Conservation (phyloP, 2,888 invertebrate genomes). For the Ctenicera cuprea region DNA sequence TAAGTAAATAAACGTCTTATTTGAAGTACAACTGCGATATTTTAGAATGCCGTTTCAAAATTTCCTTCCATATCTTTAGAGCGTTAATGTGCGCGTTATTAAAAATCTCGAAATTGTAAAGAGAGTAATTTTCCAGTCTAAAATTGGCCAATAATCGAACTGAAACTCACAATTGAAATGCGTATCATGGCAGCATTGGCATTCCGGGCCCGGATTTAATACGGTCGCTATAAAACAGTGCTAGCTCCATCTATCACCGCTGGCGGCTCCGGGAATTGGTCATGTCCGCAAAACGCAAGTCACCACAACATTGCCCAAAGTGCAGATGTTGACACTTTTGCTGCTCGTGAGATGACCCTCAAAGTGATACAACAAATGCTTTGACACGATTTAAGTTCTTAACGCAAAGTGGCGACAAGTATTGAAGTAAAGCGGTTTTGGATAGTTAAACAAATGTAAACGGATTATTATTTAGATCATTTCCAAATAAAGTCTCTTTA, state of each 20-base stretch:
- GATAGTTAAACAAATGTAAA: too few species aligned
- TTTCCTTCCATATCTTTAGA: background rate
- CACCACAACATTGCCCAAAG: slow-evolving; percentile 55
- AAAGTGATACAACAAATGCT: background rate
- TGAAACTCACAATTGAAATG: slow-evolving; percentile 69
- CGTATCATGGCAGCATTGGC: slow-evolving; percentile 70
- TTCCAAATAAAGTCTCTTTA: too few species aligned
- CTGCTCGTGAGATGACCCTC: slow-evolving; percentile 9
- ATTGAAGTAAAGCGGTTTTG: too few species aligned
- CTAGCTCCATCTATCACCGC: slow-evolving; percentile 61
- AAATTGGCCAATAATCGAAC: slow-evolving; percentile 56
- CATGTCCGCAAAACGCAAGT: slow-evolving; percentile 62
- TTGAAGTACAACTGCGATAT: slow-evolving; percentile 36
- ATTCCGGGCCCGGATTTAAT: slow-evolving; percentile 71
- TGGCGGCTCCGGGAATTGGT: slow-evolving; percentile 67
- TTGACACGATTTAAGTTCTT: background rate
- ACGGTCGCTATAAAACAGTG: slow-evolving; percentile 68
- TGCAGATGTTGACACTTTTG: slow-evolving; percentile 56
- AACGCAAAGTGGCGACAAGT: too few species aligned
- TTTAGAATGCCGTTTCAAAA: slow-evolving; percentile 7
- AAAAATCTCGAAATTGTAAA: slow-evolving; percentile 30
- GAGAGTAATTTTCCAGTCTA: slow-evolving; percentile 51
- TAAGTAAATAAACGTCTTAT: slow-evolving; percentile 61
- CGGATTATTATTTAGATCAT: too few species aligned
- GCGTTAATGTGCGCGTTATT: slow-evolving; percentile 21